Base-by-base conservation (phyloP, 2,888 invertebrate species). In the Drosophila antonietae region DNA sequence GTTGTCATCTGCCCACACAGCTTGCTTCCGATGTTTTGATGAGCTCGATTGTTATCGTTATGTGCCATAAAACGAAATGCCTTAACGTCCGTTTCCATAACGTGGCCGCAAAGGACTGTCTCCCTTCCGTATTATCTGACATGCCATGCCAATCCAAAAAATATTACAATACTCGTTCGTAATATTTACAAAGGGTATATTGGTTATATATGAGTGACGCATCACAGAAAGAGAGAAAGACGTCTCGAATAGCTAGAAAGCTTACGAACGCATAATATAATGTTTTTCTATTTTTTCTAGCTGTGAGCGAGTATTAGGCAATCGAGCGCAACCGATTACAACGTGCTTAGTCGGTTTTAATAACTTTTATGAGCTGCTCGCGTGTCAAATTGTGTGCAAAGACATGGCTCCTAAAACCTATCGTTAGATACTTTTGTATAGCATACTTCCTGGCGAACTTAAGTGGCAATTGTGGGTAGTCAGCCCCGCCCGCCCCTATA, bases 351-450 rank as follows among this genome's bases (percentile, higher is more conserved):
- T 71, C 58, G 65, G 64, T 73, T 74, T 73, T 66, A 69, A 78
- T 78, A 83, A 74, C 83, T 71, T 73, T 85, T 80, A 83, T 73
- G 78, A 66, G 61, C 55, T 61, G 52, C 66, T 83, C 68, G 83
- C 83, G 83, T 85, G 83, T 59, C 55, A 62, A 51, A 68, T 53
- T 23, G 31, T 10, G 37, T 31, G 1, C 63, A 61, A 46, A 60
- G 52, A 35, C 47, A 41, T 52, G 9, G 58, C 49, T 33, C 44
- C 46, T 20, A 47, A 53, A 56, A 28, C 28, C 6, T 28, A 28
- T 28, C 28, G 28, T 28, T 28, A 55, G 66, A 66, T 28, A 55
- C 39, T 28, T n/a, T 41, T 23, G 18, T 23, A 43, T 60, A 46
- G 68, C 73, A 68, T 62, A 61, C 68, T 67, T 71, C 35, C 57